These are phyloP conservation scores for Carcina quercana DNA, from an alignment of 2,888 invertebrate species.

Conservation along the genomic window DNA sequence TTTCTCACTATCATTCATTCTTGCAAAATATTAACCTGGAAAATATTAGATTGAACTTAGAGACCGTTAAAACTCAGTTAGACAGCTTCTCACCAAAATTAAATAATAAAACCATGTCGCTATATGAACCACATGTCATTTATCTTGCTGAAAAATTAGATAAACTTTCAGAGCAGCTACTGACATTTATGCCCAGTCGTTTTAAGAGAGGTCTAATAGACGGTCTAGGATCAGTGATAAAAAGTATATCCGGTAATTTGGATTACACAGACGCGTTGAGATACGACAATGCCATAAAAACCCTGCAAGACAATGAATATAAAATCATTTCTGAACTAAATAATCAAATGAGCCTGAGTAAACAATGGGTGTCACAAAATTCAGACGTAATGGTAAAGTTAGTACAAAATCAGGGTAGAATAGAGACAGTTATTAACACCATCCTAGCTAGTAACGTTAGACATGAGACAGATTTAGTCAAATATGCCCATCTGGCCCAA, in stretches of 20 bases:
- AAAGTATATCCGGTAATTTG: slow-evolving; percentile 19
- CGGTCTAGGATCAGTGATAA: slow-evolving; percentile 18
- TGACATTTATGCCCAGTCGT: slow-evolving; percentile 1
- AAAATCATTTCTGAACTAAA: slow-evolving; percentile 17
- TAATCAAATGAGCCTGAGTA: slow-evolving; percentile 17
- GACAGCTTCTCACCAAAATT: neutral
- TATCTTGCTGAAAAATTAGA: neutral
- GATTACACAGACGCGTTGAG: slow-evolving; percentile 18
- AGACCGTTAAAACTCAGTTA: neutral
- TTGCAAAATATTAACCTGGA: slow-evolving; percentile 5
- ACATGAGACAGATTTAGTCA: slow-evolving; percentile 10
- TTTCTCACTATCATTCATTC: slow-evolving; percentile 8
- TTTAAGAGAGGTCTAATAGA: slow-evolving; percentile 6
- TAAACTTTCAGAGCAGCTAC: neutral
- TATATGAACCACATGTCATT: slow-evolving; percentile 6
- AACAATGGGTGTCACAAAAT: slow-evolving; percentile 14
- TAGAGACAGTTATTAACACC: slow-evolving; percentile 5
- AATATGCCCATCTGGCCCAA: slow-evolving; percentile 17
- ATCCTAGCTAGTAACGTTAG: slow-evolving; percentile 3
- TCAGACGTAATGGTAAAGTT: slow-evolving; percentile 8
- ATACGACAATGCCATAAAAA: slow-evolving; percentile 19
- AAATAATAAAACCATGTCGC: neutral
- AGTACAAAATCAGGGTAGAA: slow-evolving; percentile 13
- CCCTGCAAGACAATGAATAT: slow-evolving; percentile 15
- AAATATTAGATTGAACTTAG: slow-evolving; percentile 2